phyloP scores from a whole-genome alignment of 2,797 vertebrate genomes.

The Enteromius thamalakanensis region DNA sequence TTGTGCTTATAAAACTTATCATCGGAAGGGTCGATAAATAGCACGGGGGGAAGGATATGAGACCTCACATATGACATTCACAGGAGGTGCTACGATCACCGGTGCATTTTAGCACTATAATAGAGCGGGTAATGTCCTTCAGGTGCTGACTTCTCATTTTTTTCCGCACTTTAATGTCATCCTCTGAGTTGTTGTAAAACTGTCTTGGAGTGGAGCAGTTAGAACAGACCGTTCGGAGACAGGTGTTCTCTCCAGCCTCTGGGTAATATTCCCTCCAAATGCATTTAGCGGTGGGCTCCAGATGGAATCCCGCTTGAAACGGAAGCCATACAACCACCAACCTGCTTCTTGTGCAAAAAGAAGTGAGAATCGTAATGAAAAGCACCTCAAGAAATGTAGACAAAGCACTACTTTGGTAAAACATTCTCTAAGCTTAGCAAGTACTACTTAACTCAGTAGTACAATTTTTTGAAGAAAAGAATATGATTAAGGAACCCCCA shows the following conservation, averaged over 20 bases:
- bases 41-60: slow-evolving; percentile 29
- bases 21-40: slow-evolving; percentile 51
- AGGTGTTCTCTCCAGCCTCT: slow-evolving; percentile 46
- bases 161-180: slow-evolving; percentile 39
- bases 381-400: slow-evolving; percentile 36
- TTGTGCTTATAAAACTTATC: slow-evolving; percentile 47
- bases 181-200: slow-evolving; percentile 46
- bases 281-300: slow-evolving; percentile 41
- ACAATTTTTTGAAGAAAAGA: not conserved
- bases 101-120: slow-evolving; percentile 44
- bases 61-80: slow-evolving; percentile 48
- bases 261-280: slow-evolving; percentile 42
- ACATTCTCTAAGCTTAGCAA: slow-evolving; percentile 15
- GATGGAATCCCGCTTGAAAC: slow-evolving; percentile 40
- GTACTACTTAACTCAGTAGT: not conserved
- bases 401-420: slow-evolving; percentile 18
- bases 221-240: slow-evolving; percentile 41
- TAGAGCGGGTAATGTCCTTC: slow-evolving; percentile 48
- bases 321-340: slow-evolving; percentile 33
- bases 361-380: slow-evolving; percentile 22
- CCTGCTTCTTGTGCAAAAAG: slow-evolving; percentile 27
- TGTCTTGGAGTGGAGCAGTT: slow-evolving; percentile 35
- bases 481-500: not conserved
- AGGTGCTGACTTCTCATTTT: slow-evolving; percentile 46
- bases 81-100: slow-evolving; percentile 36